Evolutionary conservation across 2,888 invertebrate species (phyloP), one percentile per base, ranked within the genome.

Genomic region (Cephus spinipes): DNA sequence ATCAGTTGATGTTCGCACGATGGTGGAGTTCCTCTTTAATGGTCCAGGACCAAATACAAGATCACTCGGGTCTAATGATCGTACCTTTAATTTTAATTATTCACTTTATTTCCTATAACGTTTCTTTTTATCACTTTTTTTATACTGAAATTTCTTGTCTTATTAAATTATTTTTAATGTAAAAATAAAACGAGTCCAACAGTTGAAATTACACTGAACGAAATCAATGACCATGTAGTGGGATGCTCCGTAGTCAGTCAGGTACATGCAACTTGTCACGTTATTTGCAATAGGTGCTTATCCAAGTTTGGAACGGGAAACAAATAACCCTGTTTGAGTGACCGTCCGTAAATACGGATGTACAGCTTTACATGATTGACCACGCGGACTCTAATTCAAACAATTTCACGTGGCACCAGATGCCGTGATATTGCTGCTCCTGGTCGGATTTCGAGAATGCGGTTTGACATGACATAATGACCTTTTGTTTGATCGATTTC

Each of bases 1-100:
- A 89, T 89, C 85, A 89, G 89, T 86, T 89, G 89, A 89, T 89
- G 86, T 83, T 85, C 88, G 87, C 84, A 85, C 81, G 84, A 84
- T 82, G 89, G 88, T 88, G 88, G 89, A 89, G 89, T 88, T 88
- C 85, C 87, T 87, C 89, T 89, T 86, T 88, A 89, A 88, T 86
- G 89, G 85, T 89, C 85, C 79, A 83, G 83, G 79, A 79, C 69
- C 81, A 76, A 81, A 71, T 84, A 83, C 82, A 87, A 83, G 83
- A 88, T 78, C 83, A 89, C 87, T 83, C 84, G 86, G 84, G 89
- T 89, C 83, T 88, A 83, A 87, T 84, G 81, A 81, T 81, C 69
- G 79, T 82, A 77, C 9, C 0, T 32, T 33, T 32, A 32, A 12
- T 71, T 73, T 15, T 6, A 55, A 55, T 55, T 23, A 2, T 23